A percentile compares a stretch with the other conserved stretches of the same genome.
Conservation (phyloP, 2,888 invertebrate species). For the Drosophila barbarae region DNA sequence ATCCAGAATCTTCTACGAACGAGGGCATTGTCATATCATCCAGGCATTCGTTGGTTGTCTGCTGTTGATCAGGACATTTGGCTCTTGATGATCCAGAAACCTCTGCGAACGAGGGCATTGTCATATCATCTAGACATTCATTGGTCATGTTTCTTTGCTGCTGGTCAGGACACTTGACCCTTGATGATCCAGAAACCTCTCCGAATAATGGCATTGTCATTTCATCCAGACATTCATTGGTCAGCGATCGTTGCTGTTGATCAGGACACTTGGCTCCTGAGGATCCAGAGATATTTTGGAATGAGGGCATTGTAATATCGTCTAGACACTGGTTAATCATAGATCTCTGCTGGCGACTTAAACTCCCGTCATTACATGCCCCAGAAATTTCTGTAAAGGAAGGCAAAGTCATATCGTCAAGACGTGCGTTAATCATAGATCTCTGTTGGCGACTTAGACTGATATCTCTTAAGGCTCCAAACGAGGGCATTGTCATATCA, state of each 20-base stretch:
- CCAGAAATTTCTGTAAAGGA: neutral
- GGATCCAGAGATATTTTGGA: neutral
- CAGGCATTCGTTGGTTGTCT: conserved; percentile 1
- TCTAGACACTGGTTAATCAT: neutral
- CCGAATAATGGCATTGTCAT: conserved; percentile 32
- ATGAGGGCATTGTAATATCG: neutral
- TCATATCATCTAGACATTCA: conserved; percentile 15
- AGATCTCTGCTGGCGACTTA: neutral
- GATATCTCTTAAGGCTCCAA: neutral
- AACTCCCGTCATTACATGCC: neutral
- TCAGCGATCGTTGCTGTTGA: neutral
- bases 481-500: conserved; percentile 2
- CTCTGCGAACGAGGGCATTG: neutral
- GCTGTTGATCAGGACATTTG: neutral
- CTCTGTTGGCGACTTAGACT: neutral
- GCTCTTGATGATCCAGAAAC: neutral
- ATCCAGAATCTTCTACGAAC: neutral
- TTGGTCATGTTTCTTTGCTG: neutral
- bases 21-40: conserved; percentile 37
- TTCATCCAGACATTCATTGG: conserved; percentile 13
- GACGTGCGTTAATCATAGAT: neutral
- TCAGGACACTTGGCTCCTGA: neutral
- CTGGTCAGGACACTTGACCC: neutral
- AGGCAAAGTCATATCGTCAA: neutral
- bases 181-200: neutral